phyloP scores from a whole-genome alignment of 1,140 invertebrate genomes.

The Aphaenogaster floridana region DNA sequence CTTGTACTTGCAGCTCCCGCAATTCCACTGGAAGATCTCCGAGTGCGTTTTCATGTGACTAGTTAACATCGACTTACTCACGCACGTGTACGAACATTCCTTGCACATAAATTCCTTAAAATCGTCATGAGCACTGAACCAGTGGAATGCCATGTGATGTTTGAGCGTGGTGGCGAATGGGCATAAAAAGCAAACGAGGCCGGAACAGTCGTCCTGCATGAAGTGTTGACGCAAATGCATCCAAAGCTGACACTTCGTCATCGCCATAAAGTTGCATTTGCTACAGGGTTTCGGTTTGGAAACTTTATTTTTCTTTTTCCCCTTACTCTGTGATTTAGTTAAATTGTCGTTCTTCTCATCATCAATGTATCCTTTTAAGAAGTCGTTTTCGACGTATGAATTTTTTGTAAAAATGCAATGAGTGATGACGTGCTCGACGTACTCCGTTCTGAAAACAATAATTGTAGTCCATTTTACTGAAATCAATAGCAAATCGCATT shows the following conservation, averaged over 20 bases:
- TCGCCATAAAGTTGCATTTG: background rate
- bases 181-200: background rate
- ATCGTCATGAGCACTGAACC: constrained; percentile 96
- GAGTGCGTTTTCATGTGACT: constrained; percentile 99
- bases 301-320: background rate
- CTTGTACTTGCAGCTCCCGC: constrained; percentile 97
- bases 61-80: constrained; percentile 99
- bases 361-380: background rate
- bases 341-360: background rate
- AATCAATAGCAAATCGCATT: background rate
- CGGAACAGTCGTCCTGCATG: background rate
- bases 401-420: background rate
- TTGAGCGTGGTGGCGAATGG: constrained; percentile 95
- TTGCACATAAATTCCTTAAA: constrained; percentile 98
- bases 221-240: constrained; percentile 14
- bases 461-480: background rate
- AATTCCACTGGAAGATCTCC: constrained; percentile 98
- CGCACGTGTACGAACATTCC: constrained; percentile 95
- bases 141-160: constrained; percentile 98
- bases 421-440: background rate
- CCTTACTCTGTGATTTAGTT: background rate
- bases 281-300: background rate
- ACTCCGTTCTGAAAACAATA: background rate
- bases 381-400: background rate
- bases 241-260: background rate